These are phyloP conservation scores for Euphysa ruthae DNA, from an alignment of 30 jellyfish, hydroid and myxozoan species.

Conservation along the genomic window DNA sequence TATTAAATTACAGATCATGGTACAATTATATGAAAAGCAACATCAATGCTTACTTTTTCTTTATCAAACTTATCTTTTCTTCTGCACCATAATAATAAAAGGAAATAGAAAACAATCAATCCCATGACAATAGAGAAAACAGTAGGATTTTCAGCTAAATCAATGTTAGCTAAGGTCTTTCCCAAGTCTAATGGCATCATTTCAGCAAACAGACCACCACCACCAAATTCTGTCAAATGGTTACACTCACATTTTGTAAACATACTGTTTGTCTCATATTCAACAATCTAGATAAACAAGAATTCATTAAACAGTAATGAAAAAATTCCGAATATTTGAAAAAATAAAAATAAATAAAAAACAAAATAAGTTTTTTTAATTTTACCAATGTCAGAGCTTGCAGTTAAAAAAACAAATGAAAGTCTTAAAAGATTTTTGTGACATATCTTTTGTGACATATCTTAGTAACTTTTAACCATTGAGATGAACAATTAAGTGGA, in stretches of 20 bases:
- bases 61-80: slow-evolving; percentile 62
- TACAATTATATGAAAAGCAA: no score
- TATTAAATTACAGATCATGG: no score
- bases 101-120: slow-evolving; percentile 45
- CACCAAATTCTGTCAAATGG: slow-evolving; percentile 84
- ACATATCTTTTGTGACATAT: no score
- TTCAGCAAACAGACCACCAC: slow-evolving; percentile 77
- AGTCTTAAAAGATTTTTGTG: no score
- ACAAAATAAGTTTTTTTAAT: no score
- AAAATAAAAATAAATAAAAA: no score
- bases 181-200: slow-evolving; percentile 72
- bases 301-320: no score
- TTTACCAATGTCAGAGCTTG: no score
- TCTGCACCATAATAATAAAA: slow-evolving; percentile 56
- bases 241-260: slow-evolving; percentile 51
- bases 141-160: slow-evolving; percentile 74
- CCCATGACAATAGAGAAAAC: slow-evolving; percentile 68
- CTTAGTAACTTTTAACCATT: no score
- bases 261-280: slow-evolving; percentile 37
- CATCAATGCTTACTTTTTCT: slow-evolving; percentile 50
- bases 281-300: background rate
- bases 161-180: slow-evolving; percentile 67
- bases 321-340: no score
- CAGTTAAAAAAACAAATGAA: no score
- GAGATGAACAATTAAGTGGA: no score